phyloP scores from a whole-genome alignment of 2,888 invertebrate species.

The Latrodectus hesperus region DNA sequence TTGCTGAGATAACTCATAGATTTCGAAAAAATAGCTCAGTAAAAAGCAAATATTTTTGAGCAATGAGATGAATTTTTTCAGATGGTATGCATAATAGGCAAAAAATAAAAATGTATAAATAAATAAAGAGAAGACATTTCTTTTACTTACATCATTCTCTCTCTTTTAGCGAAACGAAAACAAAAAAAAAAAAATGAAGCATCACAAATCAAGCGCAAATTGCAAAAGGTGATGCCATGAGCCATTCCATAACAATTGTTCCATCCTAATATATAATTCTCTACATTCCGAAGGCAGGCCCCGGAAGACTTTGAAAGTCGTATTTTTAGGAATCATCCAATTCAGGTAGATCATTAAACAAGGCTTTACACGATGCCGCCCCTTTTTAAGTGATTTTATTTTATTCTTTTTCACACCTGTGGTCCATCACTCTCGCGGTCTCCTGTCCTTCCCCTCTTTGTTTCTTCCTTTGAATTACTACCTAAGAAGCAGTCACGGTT shows the following conservation, averaged over 20 bases:
- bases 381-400: conserved; percentile 40
- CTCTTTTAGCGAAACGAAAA: neutral
- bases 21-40: too few relatives aligned
- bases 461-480: conserved; percentile 1
- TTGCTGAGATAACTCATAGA: too few relatives aligned
- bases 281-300: conserved; percentile 18
- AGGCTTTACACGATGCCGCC: conserved; percentile 4
- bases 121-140: neutral
- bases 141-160: neutral
- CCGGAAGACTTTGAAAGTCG: neutral
- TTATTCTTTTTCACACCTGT: conserved; percentile 1
- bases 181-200: neutral
- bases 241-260: conserved; percentile 20
- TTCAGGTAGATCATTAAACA: neutral
- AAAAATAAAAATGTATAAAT: neutral
- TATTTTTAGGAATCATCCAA: neutral
- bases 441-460: neutral
- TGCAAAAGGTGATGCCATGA: conserved; percentile 13
- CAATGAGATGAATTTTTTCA: too few relatives aligned
- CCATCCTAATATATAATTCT: conserved; percentile 54
- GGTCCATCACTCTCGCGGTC: neutral
- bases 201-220: neutral
- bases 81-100: too few relatives aligned
- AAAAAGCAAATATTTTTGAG: too few relatives aligned
- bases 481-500: neutral